These are phyloP conservation scores for Labeo rohita DNA, from an alignment of 2,113 vertebrate species.

Conservation along the genomic window DNA sequence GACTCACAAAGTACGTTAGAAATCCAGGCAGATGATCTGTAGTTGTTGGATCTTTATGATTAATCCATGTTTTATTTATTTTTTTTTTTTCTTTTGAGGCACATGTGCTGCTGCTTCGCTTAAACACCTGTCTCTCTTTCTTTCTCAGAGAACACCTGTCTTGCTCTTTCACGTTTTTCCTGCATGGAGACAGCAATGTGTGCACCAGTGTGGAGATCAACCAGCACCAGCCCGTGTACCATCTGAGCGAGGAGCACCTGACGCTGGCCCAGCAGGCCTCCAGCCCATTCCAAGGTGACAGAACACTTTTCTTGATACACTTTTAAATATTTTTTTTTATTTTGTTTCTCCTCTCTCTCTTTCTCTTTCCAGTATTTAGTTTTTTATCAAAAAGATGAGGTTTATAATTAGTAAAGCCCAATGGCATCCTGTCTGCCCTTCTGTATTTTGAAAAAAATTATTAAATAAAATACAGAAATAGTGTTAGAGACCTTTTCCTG, in stretches of 20 bases:
- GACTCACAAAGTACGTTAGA: neutral
- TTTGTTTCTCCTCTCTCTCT: neutral
- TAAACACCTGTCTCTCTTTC: conserved; percentile 33
- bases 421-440: conserved; percentile 23
- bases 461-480: neutral
- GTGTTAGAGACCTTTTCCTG: neutral
- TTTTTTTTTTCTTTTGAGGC: neutral
- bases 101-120: neutral
- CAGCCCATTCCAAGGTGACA: conserved; percentile 93
- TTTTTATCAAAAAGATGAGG: conserved; percentile 18
- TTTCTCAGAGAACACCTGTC: conserved; percentile 90
- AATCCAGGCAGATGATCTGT: neutral
- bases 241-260: conserved; percentile 94
- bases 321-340: neutral
- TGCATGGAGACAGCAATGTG: conserved; percentile 97
- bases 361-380: conserved; percentile 3
- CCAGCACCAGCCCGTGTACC: conserved; percentile 96
- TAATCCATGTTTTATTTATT: neutral
- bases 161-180: conserved; percentile 97
- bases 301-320: neutral
- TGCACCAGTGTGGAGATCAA: conserved; percentile 99
- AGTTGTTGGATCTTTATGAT: neutral
- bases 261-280: conserved; percentile 93
- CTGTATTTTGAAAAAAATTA: neutral
- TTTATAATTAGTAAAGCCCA: conserved; percentile 45